These are phyloP conservation scores for Lamellibrachia columna DNA, from an alignment of 2,888 invertebrate genomes.

Conservation along the genomic window DNA sequence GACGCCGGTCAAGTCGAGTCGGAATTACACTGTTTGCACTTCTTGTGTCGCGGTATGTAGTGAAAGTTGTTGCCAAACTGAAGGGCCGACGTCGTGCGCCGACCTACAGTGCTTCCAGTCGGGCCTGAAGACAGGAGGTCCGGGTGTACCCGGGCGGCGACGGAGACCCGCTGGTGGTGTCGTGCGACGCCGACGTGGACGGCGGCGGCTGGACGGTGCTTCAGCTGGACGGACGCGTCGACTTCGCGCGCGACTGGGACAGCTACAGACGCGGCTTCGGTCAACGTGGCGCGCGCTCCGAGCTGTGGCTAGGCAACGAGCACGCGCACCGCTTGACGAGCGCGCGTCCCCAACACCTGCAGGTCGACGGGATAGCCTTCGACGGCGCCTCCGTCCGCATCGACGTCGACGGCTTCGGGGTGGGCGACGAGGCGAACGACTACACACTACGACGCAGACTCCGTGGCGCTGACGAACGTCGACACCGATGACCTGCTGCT, in stretches of 20 bases:
- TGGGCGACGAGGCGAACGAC: constrained; percentile 51
- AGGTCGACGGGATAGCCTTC: constrained; percentile 64
- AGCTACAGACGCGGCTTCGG: constrained; percentile 64
- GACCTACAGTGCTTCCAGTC: background rate
- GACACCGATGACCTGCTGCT: background rate
- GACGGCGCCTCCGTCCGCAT: constrained; percentile 58
- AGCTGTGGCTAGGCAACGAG: constrained; percentile 61
- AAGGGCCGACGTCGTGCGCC: constrained; percentile 3
- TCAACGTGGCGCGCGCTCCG: constrained; percentile 54
- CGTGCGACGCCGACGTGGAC: constrained; percentile 40
- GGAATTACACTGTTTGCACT: background rate
- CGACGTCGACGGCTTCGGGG: constrained; percentile 55
- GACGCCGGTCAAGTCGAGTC: background rate
- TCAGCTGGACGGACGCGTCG: constrained; percentile 51
- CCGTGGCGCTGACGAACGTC: background rate
- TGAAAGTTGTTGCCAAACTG: background rate
- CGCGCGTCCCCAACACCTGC: constrained; percentile 39
- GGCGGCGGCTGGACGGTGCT: constrained; percentile 58
- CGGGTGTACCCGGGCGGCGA: background rate
- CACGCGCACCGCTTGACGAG: constrained; percentile 51
- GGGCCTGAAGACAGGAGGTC: background rate
- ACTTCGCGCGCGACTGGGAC: constrained; percentile 51
- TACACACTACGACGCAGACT: constrained; percentile 45
- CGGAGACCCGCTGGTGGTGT: background rate
- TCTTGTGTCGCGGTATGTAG: background rate